Evolutionary conservation across 2,797 vertebrate genomes (phyloP).

Genomic region (Enteromius mattozi): DNA sequence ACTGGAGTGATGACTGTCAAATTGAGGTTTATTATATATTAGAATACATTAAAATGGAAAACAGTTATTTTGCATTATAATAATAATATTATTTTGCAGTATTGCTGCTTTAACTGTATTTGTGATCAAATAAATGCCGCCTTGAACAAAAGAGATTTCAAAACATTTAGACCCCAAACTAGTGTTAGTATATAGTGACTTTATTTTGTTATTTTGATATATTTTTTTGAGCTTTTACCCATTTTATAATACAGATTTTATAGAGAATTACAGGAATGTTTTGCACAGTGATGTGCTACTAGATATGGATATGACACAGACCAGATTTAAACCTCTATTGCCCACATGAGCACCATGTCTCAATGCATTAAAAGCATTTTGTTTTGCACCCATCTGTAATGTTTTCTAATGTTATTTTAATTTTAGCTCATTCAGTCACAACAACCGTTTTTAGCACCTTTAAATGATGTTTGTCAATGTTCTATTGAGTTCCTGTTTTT

Average conservation of each 20-base stretch:
- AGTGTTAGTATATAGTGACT: background rate
- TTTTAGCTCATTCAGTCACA: background rate
- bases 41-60: no score
- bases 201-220: no score
- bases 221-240: no score
- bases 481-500: slow-evolving; percentile 7
- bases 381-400: background rate
- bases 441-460: background rate
- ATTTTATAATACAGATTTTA: background rate
- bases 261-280: background rate
- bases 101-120: background rate
- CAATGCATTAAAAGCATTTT: background rate
- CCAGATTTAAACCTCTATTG: background rate
- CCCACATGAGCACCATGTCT: background rate
- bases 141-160: background rate
- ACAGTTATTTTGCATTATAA: no score
- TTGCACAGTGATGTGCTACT: no score
- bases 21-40: background rate
- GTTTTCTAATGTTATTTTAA: background rate
- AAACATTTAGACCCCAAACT: background rate
- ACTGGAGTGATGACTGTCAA: background rate
- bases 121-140: background rate
- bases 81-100: no score
- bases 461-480: background rate
- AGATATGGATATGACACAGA: background rate